Base-by-base conservation (phyloP, 1,140 invertebrate species). In the Cryptotermes secundus region DNA sequence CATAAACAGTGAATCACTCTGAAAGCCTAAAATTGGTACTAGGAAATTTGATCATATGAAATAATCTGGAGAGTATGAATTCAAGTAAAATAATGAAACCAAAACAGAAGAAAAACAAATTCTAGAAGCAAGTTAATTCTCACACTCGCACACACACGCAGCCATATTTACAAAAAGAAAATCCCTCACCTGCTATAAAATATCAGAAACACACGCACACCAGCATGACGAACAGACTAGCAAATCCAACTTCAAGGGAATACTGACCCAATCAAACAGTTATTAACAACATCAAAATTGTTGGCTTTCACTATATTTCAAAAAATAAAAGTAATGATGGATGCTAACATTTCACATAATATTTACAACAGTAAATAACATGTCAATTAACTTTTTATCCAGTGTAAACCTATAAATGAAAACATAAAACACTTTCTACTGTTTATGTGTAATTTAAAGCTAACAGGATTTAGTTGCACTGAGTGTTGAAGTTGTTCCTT, bases 211-310 rank as follows among this genome's bases (percentile, higher is more conserved):
- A 31, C 59, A 72, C 59, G 31, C 59, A 72, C 59, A 72, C 14
- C 59, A 72, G 26, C 31, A 31, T n/a, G 59, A 72, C 14, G 59
- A n/a, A 72, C 59, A 72, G 26, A 72, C 59, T n/a, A 72, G 59
- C n/a, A 72, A 49, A 49, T 72, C 59, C 59, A 72, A 72, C 26
- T 72, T 72, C 59, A 72, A 72, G 59, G n/a, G 59, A n/a, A 72
- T 26, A 9, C 59, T 31, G 59, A 31, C 59, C 59, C 59, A 72
- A 9, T 72, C 1, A 72, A 72, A 31, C n/a, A 7, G 26, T 72
- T 72, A 26, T 72, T 0, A 42, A 4, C 14, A 49, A 22, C 19
- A 22, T 3, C 7, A 12, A 16, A 49, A 49, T 19, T 49, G 1
- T 19, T 1, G 45, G 14, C 1, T 49, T 49, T 22, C 19, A 19